phyloP scores from a whole-genome alignment of 64 coral and sea anemone genomes.

The Trachythela sp. region DNA sequence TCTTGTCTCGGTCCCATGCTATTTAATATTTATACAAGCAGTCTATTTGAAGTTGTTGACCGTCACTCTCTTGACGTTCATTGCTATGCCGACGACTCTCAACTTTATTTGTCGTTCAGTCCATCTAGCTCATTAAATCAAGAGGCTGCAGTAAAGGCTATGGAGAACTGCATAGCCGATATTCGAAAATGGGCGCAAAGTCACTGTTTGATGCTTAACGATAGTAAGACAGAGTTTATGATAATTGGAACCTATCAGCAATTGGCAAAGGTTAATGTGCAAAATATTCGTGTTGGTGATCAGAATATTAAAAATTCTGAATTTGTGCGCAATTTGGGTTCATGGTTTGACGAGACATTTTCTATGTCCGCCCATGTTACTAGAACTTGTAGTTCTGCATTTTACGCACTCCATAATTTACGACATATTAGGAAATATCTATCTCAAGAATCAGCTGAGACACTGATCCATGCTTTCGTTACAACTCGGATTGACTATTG shows the following conservation, averaged over 20 bases:
- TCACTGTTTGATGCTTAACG: no score
- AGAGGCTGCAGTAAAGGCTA: slow-evolving; percentile 30
- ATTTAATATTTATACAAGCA: slow-evolving; percentile 5
- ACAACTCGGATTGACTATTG: no score
- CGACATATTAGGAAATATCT: no score
- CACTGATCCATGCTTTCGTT: no score
- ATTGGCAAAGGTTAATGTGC: no score
- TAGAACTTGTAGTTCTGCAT: slow-evolving; percentile 10
- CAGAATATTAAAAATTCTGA: slow-evolving; percentile 21
- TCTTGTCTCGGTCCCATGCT: not conserved
- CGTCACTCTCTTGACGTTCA: no score
- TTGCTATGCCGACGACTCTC: no score
- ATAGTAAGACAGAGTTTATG: no score
- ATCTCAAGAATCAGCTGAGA: no score
- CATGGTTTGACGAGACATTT: slow-evolving; percentile 45
- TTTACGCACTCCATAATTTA: slow-evolving; percentile 11
- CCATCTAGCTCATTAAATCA: not conserved
- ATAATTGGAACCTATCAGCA: no score
- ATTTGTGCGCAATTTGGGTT: slow-evolving; percentile 40
- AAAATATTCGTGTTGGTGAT: no score
- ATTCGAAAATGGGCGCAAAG: no score
- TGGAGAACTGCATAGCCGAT: slow-evolving; percentile 34
- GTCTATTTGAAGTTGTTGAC: slow-evolving; percentile 32
- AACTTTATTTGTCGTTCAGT: slow-evolving; percentile 32
- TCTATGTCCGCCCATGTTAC: slow-evolving; percentile 33